A percentile compares a stretch with the other conserved stretches of the same genome.
Conservation (phyloP, 2,113 vertebrate species). For the Crotophaga sulcirostris region DNA sequence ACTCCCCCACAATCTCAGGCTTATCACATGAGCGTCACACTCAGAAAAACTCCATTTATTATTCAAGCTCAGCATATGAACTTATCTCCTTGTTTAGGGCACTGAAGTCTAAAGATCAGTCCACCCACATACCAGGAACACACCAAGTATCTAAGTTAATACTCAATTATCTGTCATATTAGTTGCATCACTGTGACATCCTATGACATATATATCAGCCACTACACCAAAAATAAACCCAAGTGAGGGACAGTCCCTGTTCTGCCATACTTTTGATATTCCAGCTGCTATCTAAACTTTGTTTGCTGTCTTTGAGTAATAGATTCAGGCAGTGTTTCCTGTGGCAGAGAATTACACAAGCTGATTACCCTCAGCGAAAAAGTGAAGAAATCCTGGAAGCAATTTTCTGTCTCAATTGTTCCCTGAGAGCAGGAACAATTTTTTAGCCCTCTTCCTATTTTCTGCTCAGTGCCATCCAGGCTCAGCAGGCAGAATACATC, state of each 20-base stretch:
- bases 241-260: neutral
- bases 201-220: neutral
- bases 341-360: constrained; percentile 36
- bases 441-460: constrained; percentile 24
- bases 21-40: neutral
- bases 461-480: neutral
- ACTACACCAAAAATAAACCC: neutral
- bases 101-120: neutral
- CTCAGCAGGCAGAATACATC: neutral
- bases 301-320: constrained; percentile 4
- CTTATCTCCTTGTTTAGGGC: neutral
- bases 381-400: constrained; percentile 65
- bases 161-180: neutral
- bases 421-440: constrained; percentile 30
- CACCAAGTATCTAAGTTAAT: fast-evolving
- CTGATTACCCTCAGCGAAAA: constrained; percentile 48
- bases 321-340: constrained; percentile 39
- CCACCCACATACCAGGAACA: neutral
- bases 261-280: neutral
- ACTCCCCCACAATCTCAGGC: neutral
- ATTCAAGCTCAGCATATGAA: neutral
- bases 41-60: neutral
- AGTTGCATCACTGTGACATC: neutral
- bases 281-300: neutral
- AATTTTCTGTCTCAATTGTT: constrained; percentile 63